Conservation (phyloP, 1,140 invertebrate species). For the Archivesica marissinica region DNA sequence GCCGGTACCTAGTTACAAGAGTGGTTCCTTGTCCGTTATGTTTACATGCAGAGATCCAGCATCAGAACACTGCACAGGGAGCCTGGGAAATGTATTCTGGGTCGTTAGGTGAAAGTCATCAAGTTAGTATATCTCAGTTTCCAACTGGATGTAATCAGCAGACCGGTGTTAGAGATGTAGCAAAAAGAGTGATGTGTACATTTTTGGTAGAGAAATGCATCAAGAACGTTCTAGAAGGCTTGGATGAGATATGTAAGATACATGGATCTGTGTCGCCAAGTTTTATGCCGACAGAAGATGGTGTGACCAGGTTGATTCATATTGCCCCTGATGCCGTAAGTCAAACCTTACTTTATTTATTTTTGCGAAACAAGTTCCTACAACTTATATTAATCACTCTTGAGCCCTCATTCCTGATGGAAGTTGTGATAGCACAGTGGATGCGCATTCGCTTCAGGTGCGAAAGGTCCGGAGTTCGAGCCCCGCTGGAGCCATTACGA, state of each 20-base stretch:
- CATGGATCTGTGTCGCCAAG: conserved; percentile 79
- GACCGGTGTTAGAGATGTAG: background rate
- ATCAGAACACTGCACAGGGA: conserved; percentile 63
- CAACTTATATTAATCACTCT: no score
- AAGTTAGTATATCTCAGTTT: conserved; percentile 17
- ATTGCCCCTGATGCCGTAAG: conserved; percentile 93
- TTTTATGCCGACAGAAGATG: conserved; percentile 83
- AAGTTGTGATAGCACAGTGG: no score
- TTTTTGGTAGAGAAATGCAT: conserved; percentile 98
- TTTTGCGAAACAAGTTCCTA: no score
- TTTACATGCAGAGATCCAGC: conserved; percentile 68
- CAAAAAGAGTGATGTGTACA: conserved; percentile 68
- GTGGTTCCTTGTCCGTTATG: conserved; percentile 96
- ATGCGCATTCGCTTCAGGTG: no score
- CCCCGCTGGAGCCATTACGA: no score
- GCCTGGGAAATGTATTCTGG: background rate
- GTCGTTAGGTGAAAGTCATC: background rate
- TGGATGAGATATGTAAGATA: conserved; percentile 83
- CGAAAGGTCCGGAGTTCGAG: no score
- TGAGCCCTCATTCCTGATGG: no score
- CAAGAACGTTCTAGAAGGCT: conserved; percentile 89
- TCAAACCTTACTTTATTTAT: background rate
- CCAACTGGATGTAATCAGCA: background rate
- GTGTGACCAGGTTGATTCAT: conserved; percentile 90
- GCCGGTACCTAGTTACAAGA: conserved; percentile 97